Evolutionary conservation across 2,113 vertebrate genomes (phyloP).

Genomic region (Burhinus bistriatus): DNA sequence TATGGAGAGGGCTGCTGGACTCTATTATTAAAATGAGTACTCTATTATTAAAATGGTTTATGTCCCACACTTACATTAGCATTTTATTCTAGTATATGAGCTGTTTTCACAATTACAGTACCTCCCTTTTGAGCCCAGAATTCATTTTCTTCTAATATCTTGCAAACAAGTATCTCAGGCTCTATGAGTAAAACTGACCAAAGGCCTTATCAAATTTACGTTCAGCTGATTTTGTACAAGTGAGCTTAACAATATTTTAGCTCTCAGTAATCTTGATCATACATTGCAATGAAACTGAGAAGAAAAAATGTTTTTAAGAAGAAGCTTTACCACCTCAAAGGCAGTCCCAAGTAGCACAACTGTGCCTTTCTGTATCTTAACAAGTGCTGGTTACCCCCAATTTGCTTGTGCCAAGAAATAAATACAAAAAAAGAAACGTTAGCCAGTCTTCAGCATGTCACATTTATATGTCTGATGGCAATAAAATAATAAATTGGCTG

Average conservation of each 20-base stretch:
- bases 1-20: not conserved
- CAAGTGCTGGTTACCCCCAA: not conserved
- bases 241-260: not conserved
- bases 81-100: not conserved
- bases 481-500: slow-evolving; percentile 14
- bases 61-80: not conserved
- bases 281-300: not conserved
- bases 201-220: not conserved
- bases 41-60: not conserved
- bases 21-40: not conserved
- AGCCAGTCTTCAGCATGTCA: not conserved
- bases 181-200: not conserved
- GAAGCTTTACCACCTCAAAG: not conserved
- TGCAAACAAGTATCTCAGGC: not conserved
- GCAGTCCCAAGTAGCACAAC: not conserved
- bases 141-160: not conserved
- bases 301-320: not conserved
- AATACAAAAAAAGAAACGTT: slow-evolving; percentile 19
- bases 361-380: not conserved
- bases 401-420: not conserved
- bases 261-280: not conserved
- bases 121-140: not conserved
- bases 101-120: not conserved
- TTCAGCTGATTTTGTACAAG: not conserved
- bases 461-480: not conserved